Evolutionary conservation across 37 sponge, comb jelly and placozoan species (phyloP).

Genomic region (Beroe forskalii): DNA sequence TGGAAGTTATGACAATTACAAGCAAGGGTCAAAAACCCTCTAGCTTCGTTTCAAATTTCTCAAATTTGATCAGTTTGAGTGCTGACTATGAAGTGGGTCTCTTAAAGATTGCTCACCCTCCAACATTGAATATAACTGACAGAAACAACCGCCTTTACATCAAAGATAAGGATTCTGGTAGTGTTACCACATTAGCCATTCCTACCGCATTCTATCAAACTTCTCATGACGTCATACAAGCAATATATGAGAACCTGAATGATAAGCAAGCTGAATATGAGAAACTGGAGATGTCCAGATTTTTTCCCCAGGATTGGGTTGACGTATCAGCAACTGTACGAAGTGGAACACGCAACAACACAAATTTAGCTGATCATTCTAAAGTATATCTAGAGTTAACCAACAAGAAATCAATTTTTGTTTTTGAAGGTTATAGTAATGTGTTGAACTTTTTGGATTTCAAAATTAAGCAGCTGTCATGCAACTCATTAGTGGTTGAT

Average conservation of each 20-base stretch:
- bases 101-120: neutral
- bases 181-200: neutral
- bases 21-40: conserved; percentile 5
- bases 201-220: neutral
- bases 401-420: conserved; percentile 11
- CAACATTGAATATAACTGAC: neutral
- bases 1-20: conserved; percentile 27
- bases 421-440: neutral
- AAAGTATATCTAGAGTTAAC: neutral
- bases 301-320: too few relatives aligned
- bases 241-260: neutral
- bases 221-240: conserved; percentile 1
- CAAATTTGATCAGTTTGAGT: neutral
- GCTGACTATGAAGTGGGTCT: conserved; percentile 19
- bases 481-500: neutral
- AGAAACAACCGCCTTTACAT: neutral
- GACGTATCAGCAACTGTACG: neutral
- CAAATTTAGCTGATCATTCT: neutral
- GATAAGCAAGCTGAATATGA: neutral
- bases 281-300: too few relatives aligned
- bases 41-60: conserved; percentile 29
- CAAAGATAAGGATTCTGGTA: neutral
- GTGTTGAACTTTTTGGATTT: conserved; percentile 20
- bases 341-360: neutral
- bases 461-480: neutral